phyloP scores from a whole-genome alignment of 2,888 invertebrate species.

The Parascotia fuliginaria region DNA sequence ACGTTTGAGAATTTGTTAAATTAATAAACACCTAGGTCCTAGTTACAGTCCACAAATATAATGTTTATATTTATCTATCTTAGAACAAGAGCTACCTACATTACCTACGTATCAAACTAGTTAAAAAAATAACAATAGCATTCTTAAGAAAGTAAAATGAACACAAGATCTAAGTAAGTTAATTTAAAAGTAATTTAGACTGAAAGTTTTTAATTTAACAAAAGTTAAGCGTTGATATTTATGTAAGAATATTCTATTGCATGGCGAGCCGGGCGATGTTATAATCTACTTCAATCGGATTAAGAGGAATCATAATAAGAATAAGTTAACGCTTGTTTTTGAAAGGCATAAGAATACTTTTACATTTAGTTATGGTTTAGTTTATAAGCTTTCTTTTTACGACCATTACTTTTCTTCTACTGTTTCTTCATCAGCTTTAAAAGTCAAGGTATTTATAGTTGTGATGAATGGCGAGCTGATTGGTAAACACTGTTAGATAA shows the following conservation, averaged over 20 bases:
- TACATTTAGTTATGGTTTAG: background rate
- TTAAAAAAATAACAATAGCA: no score
- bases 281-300: background rate
- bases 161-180: constrained; percentile 2
- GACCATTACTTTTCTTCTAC: no score
- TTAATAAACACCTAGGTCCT: no score
- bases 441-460: no score
- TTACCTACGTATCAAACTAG: no score
- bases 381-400: background rate
- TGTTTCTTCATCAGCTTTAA: no score
- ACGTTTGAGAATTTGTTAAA: no score
- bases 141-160: background rate
- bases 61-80: no score
- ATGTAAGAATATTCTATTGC: background rate
- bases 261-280: background rate
- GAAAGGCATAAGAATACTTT: background rate
- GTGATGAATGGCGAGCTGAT: no score
- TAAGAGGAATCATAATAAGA: background rate
- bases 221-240: constrained; percentile 2
- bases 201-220: background rate
- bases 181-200: constrained; percentile 4
- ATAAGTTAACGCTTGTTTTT: background rate
- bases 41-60: no score
- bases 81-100: no score
- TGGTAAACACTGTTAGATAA: no score